Evolutionary conservation across 2,797 vertebrate genomes (phyloP).

Genomic region (Heliangelus exortis): DNA sequence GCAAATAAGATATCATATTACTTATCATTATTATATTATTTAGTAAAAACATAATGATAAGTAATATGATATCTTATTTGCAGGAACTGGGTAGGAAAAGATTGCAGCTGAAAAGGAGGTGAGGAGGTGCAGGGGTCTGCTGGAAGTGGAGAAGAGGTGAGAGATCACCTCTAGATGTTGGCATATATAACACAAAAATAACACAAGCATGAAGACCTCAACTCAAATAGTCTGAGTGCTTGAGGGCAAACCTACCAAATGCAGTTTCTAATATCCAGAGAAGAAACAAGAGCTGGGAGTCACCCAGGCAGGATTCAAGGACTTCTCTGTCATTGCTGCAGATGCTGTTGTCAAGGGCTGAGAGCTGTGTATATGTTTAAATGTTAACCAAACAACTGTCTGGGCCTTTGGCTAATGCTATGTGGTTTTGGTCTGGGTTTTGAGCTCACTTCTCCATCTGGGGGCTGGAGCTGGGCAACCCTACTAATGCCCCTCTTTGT

Average conservation of each 20-base stretch:
- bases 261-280: background rate
- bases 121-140: background rate
- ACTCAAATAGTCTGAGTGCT: background rate
- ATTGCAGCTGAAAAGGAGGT: background rate
- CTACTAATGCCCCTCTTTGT: background rate
- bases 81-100: rapidly evolving
- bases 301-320: background rate
- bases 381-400: background rate
- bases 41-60: too few species aligned
- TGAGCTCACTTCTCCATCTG: background rate
- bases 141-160: background rate
- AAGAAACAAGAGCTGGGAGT: background rate
- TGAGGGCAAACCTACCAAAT: background rate
- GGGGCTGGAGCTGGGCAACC: background rate
- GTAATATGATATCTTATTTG: too few species aligned
- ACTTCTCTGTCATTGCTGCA: background rate
- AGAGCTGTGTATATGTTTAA: background rate
- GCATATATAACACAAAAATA: background rate
- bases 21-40: too few species aligned
- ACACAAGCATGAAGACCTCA: background rate
- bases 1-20: background rate
- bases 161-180: background rate
- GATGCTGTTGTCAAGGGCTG: background rate
- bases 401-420: background rate
- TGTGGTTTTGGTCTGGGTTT: background rate